phyloP scores from a whole-genome alignment of 1,140 invertebrate species.

The Harpegnathos saltator region DNA sequence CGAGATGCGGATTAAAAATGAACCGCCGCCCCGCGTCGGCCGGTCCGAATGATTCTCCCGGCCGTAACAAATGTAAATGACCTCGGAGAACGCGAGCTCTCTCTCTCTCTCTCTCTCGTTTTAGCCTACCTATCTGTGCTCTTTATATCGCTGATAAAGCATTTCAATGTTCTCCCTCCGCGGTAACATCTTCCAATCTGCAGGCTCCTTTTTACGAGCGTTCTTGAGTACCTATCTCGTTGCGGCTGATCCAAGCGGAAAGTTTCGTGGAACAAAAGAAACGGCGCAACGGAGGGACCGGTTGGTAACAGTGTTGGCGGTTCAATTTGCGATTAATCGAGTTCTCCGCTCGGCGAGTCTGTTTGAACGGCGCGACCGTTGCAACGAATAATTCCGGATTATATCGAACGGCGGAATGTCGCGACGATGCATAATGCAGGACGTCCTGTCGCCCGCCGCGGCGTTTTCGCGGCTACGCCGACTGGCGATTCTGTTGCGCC shows the following conservation, averaged over 20 bases:
- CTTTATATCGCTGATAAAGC: conserved; percentile 34
- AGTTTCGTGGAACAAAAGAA: conserved; percentile 51
- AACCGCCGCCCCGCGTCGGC: too few relatives aligned
- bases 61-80: conserved; percentile 20
- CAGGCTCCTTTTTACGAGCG: conserved; percentile 48
- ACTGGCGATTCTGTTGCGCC: neutral
- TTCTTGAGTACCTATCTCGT: conserved; percentile 44
- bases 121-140: neutral
- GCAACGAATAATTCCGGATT: conserved; percentile 12
- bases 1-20: too few relatives aligned
- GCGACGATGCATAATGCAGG: conserved; percentile 1
- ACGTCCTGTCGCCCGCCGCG: neutral
- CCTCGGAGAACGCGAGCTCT: too few relatives aligned
- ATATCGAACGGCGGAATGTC: conserved; percentile 35
- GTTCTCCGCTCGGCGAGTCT: conserved; percentile 11
- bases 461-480: conserved; percentile 9
- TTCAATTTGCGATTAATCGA: conserved; percentile 61
- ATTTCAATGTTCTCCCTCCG: conserved; percentile 23
- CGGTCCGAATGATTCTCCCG: neutral
- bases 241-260: conserved; percentile 51
- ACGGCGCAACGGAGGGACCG: neutral
- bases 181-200: conserved; percentile 36
- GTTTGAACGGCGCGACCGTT: conserved; percentile 12
- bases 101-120: too few relatives aligned
- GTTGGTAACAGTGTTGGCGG: conserved; percentile 51